phyloP scores from a whole-genome alignment of 1,140 invertebrate species.

The Zaprionus camerounensis region DNA sequence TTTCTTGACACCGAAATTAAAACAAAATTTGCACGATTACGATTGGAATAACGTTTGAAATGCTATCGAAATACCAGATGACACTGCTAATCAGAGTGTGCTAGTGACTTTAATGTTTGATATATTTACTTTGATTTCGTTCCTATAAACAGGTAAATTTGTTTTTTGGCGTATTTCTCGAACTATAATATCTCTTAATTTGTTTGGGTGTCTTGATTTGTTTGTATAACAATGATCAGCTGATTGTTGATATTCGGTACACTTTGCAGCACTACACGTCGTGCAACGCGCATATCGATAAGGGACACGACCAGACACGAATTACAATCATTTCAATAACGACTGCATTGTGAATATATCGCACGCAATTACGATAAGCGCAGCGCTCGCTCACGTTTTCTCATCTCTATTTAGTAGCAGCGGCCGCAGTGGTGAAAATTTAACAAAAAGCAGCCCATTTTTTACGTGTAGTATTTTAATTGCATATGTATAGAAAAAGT shows the following conservation, averaged over 20 bases:
- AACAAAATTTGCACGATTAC: not conserved
- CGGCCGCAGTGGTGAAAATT: slow-evolving; percentile 54
- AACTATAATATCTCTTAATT: not conserved
- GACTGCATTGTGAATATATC: slow-evolving; percentile 31
- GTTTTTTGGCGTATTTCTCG: not conserved
- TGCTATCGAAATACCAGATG: not conserved
- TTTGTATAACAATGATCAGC: slow-evolving; percentile 27
- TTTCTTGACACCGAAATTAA: slow-evolving; percentile 3
- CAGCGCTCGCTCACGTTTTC: slow-evolving; percentile 20
- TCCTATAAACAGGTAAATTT: not conserved
- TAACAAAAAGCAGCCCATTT: slow-evolving; percentile 29
- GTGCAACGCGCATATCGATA: not conserved
- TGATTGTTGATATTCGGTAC: not conserved
- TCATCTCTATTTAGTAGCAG: slow-evolving; percentile 45
- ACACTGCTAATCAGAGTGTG: not conserved
- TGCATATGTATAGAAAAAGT: slow-evolving; percentile 37
- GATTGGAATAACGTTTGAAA: not conserved
- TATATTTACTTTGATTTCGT: not conserved
- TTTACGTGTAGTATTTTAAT: slow-evolving; percentile 46
- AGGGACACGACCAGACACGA: not conserved
- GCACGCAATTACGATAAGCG: slow-evolving; percentile 25
- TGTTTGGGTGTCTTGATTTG: not conserved
- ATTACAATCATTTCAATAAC: not conserved
- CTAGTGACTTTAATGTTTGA: not conserved
- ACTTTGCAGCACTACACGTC: slow-evolving; percentile 18